phyloP scores from a whole-genome alignment of 1,140 invertebrate genomes.

The Aphelenchoides besseyi region DNA sequence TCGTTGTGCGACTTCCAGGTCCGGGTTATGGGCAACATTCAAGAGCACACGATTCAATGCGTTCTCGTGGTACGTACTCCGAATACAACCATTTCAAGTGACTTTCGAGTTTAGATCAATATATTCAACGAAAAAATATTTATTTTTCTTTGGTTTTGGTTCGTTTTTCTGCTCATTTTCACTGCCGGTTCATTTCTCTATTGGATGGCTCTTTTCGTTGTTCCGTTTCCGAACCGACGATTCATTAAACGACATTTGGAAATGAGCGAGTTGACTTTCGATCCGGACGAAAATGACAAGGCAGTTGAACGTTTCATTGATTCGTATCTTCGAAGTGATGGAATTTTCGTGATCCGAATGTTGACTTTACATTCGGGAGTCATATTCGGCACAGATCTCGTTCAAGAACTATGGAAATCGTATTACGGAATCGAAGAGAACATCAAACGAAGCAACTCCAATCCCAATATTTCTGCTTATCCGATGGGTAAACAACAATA shows the following conservation, averaged over 20 bases:
- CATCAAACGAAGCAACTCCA: slow-evolving; percentile 54
- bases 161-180: slow-evolving; percentile 64
- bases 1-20: slow-evolving; percentile 63
- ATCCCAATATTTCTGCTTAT: slow-evolving; percentile 28
- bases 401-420: slow-evolving; percentile 50
- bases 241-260: slow-evolving; percentile 58
- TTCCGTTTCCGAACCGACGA: slow-evolving; percentile 47
- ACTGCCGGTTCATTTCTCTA: slow-evolving; percentile 62
- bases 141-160: slow-evolving; percentile 67
- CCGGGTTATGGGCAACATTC: slow-evolving; percentile 60
- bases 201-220: slow-evolving; percentile 48
- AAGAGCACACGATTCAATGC: slow-evolving; percentile 66
- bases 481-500: too few relatives aligned
- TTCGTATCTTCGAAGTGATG: slow-evolving; percentile 65
- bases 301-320: slow-evolving; percentile 62
- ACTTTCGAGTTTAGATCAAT: too few relatives aligned
- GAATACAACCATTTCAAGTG: neutral
- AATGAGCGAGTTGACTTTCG: slow-evolving; percentile 57
- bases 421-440: slow-evolving; percentile 42
- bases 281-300: slow-evolving; percentile 47
- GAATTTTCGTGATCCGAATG: slow-evolving; percentile 66
- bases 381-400: slow-evolving; percentile 60
- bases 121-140: slow-evolving; percentile 68
- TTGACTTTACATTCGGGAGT: slow-evolving; percentile 63
- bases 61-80: too few relatives aligned